Conservation (phyloP, 2,113 vertebrate species). For the Arizona elegans region DNA sequence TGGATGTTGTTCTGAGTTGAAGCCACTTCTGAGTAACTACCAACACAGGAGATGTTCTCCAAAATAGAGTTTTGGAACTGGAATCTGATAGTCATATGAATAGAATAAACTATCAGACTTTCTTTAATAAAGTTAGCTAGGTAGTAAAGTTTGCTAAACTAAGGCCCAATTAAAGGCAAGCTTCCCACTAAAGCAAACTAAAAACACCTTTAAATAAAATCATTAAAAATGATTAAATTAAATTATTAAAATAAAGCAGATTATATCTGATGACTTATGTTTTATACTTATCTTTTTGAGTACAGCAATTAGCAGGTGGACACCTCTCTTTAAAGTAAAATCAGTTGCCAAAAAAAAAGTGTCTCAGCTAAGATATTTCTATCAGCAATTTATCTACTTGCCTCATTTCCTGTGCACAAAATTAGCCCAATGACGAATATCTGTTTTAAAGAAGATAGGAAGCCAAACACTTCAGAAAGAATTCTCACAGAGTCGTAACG, state of each 20-base stretch:
- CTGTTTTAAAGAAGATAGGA: neutral
- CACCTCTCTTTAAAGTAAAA: slow-evolving; percentile 10
- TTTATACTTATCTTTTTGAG: neutral
- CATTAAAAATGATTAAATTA: neutral
- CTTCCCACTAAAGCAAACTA: neutral
- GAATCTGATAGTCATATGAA: neutral
- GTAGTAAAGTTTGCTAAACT: neutral
- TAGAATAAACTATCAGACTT: neutral
- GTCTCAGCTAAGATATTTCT: neutral
- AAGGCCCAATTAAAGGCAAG: neutral
- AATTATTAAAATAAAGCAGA: neutral
- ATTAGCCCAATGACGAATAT: neutral
- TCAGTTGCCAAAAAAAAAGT: neutral
- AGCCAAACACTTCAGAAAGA: neutral
- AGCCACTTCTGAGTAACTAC: neutral
- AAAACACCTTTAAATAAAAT: neutral
- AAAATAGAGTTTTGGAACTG: neutral
- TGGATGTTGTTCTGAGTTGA: neutral
- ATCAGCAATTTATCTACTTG: neutral
- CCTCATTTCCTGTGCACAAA: neutral
- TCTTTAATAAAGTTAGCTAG: neutral
- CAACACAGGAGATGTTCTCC: neutral
- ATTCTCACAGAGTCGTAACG: neutral
- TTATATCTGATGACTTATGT: neutral
- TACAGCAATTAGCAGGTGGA: neutral